Conservation (phyloP, 2,888 invertebrate genomes). For the Brachylomia viminalis region DNA sequence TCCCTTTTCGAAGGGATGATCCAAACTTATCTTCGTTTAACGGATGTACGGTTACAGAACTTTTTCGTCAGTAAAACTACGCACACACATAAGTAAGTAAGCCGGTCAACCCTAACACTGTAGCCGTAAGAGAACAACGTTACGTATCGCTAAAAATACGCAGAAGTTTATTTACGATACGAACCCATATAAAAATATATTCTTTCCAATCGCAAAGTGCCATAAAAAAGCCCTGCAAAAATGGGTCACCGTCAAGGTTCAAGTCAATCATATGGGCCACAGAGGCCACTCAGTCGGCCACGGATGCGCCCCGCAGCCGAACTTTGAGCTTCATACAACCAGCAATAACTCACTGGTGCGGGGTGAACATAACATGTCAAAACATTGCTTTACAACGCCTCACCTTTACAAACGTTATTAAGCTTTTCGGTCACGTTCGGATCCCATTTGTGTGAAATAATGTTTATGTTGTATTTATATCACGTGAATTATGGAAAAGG, state of each 20-base stretch:
- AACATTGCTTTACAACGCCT: slow-evolving; percentile 40
- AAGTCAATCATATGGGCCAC: slow-evolving; percentile 19
- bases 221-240: slow-evolving; percentile 3
- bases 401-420: slow-evolving; percentile 51
- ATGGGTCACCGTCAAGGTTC: slow-evolving; percentile 19
- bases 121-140: background rate
- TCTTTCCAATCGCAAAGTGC: slow-evolving; percentile 11
- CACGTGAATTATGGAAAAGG: slow-evolving; percentile 12
- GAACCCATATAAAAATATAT: background rate
- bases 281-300: background rate
- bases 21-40: slow-evolving; percentile 23
- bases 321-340: slow-evolving; percentile 27
- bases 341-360: slow-evolving; percentile 20
- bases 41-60: background rate
- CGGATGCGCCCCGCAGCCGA: slow-evolving; percentile 9
- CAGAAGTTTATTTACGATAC: slow-evolving; percentile 2
- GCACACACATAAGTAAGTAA: background rate
- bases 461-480: slow-evolving; percentile 48
- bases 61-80: background rate
- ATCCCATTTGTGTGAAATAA: slow-evolving; percentile 37
- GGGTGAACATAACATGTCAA: slow-evolving; percentile 31
- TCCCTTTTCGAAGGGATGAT: background rate
- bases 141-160: background rate
- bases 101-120: background rate
- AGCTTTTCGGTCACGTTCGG: slow-evolving; percentile 45